Percentiles rank a stretch among this genome's conserved stretches.
Evolutionary conservation across 1,140 invertebrate genomes (phyloP).

Genomic region (Chymomyza costata): DNA sequence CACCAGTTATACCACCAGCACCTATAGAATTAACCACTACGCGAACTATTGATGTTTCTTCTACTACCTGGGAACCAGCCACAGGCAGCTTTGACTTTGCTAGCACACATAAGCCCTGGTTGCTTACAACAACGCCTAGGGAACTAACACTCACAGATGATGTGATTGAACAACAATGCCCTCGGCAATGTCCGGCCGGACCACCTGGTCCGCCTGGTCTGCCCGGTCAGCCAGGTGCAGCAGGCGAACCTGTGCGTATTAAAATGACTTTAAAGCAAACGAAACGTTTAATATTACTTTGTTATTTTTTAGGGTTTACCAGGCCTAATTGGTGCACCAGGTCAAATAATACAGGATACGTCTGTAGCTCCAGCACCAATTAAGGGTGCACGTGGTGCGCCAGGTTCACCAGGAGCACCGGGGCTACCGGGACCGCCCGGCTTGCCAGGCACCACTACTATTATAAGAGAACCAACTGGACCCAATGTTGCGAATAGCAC

Average conservation of each 20-base stretch:
- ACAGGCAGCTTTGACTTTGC: no score
- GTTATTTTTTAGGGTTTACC: not conserved
- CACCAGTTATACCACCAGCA: no score
- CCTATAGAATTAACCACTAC: no score
- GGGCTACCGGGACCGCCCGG: slow-evolving; percentile 45
- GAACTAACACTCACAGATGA: no score
- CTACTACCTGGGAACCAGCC: not conserved
- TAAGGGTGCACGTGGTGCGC: slow-evolving; percentile 42
- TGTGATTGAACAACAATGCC: slow-evolving; percentile 21
- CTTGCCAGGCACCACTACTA: slow-evolving; percentile 80
- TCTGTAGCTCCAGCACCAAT: slow-evolving; percentile 58
- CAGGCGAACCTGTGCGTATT: slow-evolving; percentile 2
- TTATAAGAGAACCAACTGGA: no score
- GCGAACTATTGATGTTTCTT: no score
- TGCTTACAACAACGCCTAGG: slow-evolving; percentile 6
- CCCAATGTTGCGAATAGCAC: no score
- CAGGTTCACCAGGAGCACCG: slow-evolving; percentile 18
- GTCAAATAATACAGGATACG: not conserved
- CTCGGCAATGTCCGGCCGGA: slow-evolving; percentile 78
- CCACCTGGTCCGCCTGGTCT: slow-evolving; percentile 79
- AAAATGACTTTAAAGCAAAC: not conserved
- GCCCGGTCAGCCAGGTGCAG: slow-evolving; percentile 30
- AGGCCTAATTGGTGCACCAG: slow-evolving; percentile 10
- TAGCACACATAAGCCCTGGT: slow-evolving; percentile 2
- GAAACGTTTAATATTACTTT: no score